A percentile compares a stretch with the other conserved stretches of the same genome.
phyloP scores from a whole-genome alignment of 2,888 invertebrate species.

The Acanthosepion pharaonis region DNA sequence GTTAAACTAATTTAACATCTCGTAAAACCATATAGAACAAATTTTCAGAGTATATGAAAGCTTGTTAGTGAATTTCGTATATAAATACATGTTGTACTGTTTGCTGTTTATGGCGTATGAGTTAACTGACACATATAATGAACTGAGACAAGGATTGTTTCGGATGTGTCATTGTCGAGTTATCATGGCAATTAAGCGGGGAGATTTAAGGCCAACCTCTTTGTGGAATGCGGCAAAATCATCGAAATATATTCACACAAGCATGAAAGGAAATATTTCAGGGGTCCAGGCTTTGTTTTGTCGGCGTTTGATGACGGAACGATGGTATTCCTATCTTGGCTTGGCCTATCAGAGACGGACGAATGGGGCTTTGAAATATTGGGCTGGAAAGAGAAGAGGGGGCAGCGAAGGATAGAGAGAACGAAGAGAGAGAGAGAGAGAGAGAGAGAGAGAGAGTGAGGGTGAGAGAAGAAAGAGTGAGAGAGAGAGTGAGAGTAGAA shows the following conservation, averaged over 20 bases:
- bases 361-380: background rate
- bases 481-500: fast-evolving
- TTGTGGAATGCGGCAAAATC: background rate
- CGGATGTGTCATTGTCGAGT: background rate
- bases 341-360: background rate
- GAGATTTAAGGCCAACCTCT: background rate
- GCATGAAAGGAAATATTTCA: background rate
- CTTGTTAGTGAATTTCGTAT: too few species aligned
- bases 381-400: background rate
- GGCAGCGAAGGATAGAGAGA: fast-evolving
- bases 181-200: background rate
- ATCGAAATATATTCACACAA: background rate
- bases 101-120: background rate
- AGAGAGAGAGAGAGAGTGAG: too few species aligned
- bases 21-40: too few species aligned
- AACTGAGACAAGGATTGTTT: background rate
- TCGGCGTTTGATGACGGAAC: background rate
- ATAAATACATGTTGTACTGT: too few species aligned
- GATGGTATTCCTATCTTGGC: background rate
- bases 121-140: background rate
- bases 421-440: fast-evolving
- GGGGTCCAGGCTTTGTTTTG: background rate
- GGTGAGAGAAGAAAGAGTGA: fast-evolving
- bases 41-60: too few species aligned
- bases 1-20: too few species aligned